Evolutionary conservation across 2,888 invertebrate genomes (phyloP), one percentile per base, ranked within the genome.

Genomic region (Odontomyia ornata): DNA sequence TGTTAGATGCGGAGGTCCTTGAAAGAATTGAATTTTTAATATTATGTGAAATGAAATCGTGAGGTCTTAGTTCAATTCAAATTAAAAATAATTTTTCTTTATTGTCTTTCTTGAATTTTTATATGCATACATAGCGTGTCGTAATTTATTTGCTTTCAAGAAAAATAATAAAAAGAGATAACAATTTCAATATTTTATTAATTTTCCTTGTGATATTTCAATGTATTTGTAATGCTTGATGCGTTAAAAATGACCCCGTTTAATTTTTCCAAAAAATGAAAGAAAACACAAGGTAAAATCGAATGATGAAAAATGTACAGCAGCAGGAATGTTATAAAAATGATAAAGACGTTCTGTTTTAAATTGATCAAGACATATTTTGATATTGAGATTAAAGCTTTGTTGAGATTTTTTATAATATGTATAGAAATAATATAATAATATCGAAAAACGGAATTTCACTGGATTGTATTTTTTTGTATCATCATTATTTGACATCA

Each of bases 331-430:
- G 71, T 47, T 71, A 47, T 47, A 18, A 52, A 25, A 47, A 64
- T 64, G 46, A 18, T 2, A 23, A 25, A 47, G 5, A 71, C 71
- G 28, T 71, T 71, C 52, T 60, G 57, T 73, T 73, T 73, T 28
- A 73, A 73, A 73, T 60, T 57, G 57, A 73, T 73, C 73, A 73
- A 73, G 60, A 73, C 73, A 73, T 73, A 73, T 73, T 73, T 73
- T 73, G 73, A 73, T 73, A 73, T 73, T 21, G 73, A 73, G 60
- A 73, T 73, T 73, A 73, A 73, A 73, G 73, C 73, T 73, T 73
- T 73, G 73, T 73, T 73, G 73, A 73, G 57, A 57, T 60, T 73
- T 72, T 73, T 73, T 73, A 60, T 73, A 73, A 60, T 60, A 60
- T 60, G 43, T 73, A 73, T 57, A 73, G 73, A 73, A 72, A 73